Conservation (phyloP, 2,888 invertebrate species). For the Graphium colonna region DNA sequence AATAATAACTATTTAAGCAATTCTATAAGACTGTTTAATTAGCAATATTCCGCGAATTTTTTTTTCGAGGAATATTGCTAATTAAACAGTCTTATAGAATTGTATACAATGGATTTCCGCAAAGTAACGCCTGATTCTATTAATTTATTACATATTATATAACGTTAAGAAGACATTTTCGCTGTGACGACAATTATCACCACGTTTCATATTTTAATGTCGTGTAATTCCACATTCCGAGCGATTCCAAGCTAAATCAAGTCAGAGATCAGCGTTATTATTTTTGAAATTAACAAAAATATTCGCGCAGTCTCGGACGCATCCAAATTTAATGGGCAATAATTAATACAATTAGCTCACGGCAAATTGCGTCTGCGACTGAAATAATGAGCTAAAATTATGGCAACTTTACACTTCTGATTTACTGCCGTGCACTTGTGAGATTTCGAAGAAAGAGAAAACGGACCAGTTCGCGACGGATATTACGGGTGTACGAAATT, state of each 20-base stretch:
- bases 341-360: conserved; percentile 78
- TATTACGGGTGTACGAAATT: conserved; percentile 73
- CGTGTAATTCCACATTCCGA: not conserved
- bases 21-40: too few species aligned
- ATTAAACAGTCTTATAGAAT: too few species aligned
- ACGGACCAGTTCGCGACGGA: conserved; percentile 69
- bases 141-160: not conserved
- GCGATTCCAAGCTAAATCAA: not conserved
- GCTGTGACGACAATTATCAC: not conserved
- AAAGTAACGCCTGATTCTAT: too few species aligned
- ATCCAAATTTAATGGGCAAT: conserved; percentile 71
- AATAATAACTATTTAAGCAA: too few species aligned
- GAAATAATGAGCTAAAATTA: conserved; percentile 77
- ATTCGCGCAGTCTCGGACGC: conserved; percentile 51
- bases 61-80: too few species aligned
- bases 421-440: conserved; percentile 76
- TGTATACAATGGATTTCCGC: too few species aligned
- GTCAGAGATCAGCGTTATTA: conserved; percentile 35
- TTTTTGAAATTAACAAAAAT: conserved; percentile 48
- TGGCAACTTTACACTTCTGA: conserved; percentile 78
- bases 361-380: conserved; percentile 75
- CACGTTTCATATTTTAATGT: conserved; percentile 9
- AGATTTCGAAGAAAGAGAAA: conserved; percentile 78
- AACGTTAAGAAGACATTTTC: conserved; percentile 8
- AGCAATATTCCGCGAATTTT: too few species aligned